Base-by-base conservation (phyloP, 2,888 invertebrate genomes). In the Pollenia angustigena region DNA sequence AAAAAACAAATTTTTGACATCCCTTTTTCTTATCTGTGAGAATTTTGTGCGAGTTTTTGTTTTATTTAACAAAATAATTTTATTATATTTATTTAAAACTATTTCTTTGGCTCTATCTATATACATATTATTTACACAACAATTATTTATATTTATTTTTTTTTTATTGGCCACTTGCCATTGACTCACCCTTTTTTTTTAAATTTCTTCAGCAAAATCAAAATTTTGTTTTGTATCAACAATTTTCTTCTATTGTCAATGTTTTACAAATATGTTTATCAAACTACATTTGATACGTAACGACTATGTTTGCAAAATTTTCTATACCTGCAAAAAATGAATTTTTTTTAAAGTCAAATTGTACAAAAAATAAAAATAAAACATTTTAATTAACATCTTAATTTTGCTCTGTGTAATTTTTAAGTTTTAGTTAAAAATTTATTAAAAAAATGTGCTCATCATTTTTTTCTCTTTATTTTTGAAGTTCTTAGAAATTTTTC, bases 131-230 rank as follows among this genome's bases (percentile, higher is more conserved):
- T 78, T 79, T 79, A 69, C 68, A 78, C 48, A 32, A 46, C 46
- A 78, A 58, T 68, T 32, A 68, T 66, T 66, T 78, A 23, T 60
- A 4, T 58, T 32, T 32, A n/a, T 16, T 42, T 62, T 11, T 11
- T 14, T n/a, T n/a, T 23, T 48, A 48, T 68, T 80, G 79, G 79
- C 69, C 60, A 50, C 16, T 44, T 80, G 79, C 79, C 79, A 80
- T 80, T 71, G 69, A 52, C 69, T 69, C 56, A 68, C 52, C 56
- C 54, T 71, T 75, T 50, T 66, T 32, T 32, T 32, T 0, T 6
- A 32, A 32, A 23, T 56, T 78, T 64, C n/a, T 46, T 58, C 52
- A 42, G 2, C 4, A 32, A 32, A 32, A 6, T 6, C 6, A 32
- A 4, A 32, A 32, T 62, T 52, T 75, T 7, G 9, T 16, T 62